Evolutionary conservation across 2,113 vertebrate genomes (phyloP), one percentile per base, ranked within the genome.

Genomic region (Odontophorus gujanensis): DNA sequence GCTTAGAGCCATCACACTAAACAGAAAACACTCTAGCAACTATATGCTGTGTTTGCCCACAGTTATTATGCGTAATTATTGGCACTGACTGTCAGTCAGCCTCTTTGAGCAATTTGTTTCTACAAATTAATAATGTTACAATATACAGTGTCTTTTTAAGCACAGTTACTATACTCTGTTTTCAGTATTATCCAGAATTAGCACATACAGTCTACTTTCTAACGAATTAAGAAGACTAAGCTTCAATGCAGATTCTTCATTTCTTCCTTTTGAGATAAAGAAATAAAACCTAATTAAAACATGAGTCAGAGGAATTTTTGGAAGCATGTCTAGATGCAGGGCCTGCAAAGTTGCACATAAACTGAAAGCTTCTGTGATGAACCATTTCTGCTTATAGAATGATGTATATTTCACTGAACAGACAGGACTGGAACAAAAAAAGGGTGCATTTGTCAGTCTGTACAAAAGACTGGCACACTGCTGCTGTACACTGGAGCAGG

Each of bases 11-110:
- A 57, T 81, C 81, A 81, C 11, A 22, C 1, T 43, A 42, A n/a
- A 78, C 90, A 88, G 86, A 87, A 95, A 96, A 94, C 81, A 90
- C 65, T 61, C 80, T 75, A 38, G 82, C 87, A 65, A 48, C 55
- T 15, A n/a, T 50, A 66, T 5, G 38, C 85, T 88, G 61, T 92
- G 93, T 96, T 96, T 97, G 91, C 95, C 87, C 80, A 96, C 96
- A 93, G 88, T 95, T 88, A 90, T 81, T 87, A 71, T 7, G 2
- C 57, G 71, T 85, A 93, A 93, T 95, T 93, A 92, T 40, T 89
- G 65, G 82, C 50, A n/a, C 85, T 36, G 73, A 82, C 86, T 65
- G 84, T 79, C 96, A 95, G 92, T 94, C 80, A 79, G 81, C 95
- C 88, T 92, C 90, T 89, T 93, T 93, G 67, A 67, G 89, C 18